Percentiles rank a stretch among this genome's conserved stretches.
Evolutionary conservation across 2,113 vertebrate genomes (phyloP).

Genomic region (Chloebia gouldiae): DNA sequence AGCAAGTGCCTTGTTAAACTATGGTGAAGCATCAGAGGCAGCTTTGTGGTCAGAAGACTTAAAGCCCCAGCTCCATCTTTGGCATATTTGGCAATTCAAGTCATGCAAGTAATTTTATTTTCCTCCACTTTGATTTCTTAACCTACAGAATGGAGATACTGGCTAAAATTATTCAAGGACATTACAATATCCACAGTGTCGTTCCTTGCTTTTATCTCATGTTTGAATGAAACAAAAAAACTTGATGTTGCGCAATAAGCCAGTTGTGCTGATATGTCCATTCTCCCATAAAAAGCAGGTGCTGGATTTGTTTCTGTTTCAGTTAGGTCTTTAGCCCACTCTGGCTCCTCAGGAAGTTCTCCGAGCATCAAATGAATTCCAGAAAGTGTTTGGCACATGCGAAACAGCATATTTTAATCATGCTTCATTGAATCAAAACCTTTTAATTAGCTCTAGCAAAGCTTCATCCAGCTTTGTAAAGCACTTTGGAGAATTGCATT

Average conservation of each 20-base stretch:
- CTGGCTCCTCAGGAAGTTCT: not conserved
- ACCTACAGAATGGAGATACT: not conserved
- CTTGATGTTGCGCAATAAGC: not conserved
- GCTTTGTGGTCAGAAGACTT: not conserved
- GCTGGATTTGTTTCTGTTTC: not conserved
- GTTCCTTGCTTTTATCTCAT: not conserved
- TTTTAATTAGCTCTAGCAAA: not conserved
- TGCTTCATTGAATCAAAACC: not conserved
- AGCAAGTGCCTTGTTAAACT: not conserved
- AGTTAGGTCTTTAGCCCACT: not conserved
- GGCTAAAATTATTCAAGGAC: not conserved
- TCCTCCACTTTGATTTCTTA: not conserved
- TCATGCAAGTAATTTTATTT: not conserved
- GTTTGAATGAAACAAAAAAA: not conserved
- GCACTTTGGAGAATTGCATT: not conserved
- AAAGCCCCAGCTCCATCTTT: not conserved
- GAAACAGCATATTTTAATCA: not conserved
- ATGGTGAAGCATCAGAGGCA: not conserved
- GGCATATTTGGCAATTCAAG: not conserved
- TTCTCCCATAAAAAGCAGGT: not conserved
- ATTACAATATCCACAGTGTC: not conserved
- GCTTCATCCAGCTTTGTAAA: not conserved
- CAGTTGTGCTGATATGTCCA: accelerated
- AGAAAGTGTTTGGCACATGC: not conserved
- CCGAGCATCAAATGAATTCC: not conserved